Evolutionary conservation across 2,888 invertebrate species (phyloP).

Genomic region (Volucella inanis): DNA sequence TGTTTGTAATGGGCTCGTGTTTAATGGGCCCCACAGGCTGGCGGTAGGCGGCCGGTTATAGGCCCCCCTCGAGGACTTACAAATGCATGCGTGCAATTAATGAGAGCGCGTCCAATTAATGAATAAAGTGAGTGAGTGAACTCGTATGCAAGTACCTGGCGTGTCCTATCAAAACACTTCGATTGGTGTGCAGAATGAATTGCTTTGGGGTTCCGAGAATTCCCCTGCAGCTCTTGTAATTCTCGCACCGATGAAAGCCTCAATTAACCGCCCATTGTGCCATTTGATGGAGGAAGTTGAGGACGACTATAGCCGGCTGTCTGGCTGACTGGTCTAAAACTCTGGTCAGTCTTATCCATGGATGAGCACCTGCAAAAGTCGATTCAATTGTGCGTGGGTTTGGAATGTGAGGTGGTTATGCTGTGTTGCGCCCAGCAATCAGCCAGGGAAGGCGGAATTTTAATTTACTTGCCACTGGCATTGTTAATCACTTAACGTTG

Average conservation of each 20-base stretch:
- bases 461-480: slow-evolving; percentile 65
- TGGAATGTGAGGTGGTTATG: slow-evolving; percentile 38
- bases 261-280: slow-evolving; percentile 74
- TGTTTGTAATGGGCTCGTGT: slow-evolving; percentile 70
- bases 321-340: no score
- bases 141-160: slow-evolving; percentile 49
- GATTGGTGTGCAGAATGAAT: slow-evolving; percentile 54
- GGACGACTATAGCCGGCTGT: neutral
- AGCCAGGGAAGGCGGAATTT: slow-evolving; percentile 64
- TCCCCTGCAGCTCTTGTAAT: slow-evolving; percentile 37
- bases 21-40: slow-evolving; percentile 72
- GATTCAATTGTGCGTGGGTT: slow-evolving; percentile 71
- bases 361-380: slow-evolving; percentile 66
- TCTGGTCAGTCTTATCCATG: slow-evolving; percentile 12
- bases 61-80: slow-evolving; percentile 38
- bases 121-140: slow-evolving; percentile 51
- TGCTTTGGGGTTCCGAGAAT: slow-evolving; percentile 29
- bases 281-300: slow-evolving; percentile 30
- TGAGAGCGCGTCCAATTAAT: slow-evolving; percentile 65
- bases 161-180: slow-evolving; percentile 73
- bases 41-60: slow-evolving; percentile 55
- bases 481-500: slow-evolving; percentile 65
- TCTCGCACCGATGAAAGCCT: slow-evolving; percentile 68
- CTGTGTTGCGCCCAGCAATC: slow-evolving; percentile 38
- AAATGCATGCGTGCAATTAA: slow-evolving; percentile 71